A percentile compares a stretch with the other conserved stretches of the same genome.
These are phyloP conservation scores for Coelopa pilipes DNA, from an alignment of 2,888 invertebrate species.

Conservation along the genomic window DNA sequence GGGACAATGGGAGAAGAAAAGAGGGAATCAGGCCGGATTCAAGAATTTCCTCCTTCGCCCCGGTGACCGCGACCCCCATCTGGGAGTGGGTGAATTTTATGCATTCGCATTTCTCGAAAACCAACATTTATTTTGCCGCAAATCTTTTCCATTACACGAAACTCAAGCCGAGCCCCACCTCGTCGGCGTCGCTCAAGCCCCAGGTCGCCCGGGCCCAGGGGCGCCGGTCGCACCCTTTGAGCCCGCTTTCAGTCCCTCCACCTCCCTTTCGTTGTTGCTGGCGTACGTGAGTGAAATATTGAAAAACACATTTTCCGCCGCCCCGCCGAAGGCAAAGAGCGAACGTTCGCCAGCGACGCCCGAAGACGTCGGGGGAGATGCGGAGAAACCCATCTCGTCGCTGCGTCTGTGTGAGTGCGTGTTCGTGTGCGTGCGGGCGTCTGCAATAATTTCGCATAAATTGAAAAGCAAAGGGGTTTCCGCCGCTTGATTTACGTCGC, in stretches of 20 bases:
- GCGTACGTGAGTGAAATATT: conserved; percentile 57
- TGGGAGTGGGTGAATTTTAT: not conserved
- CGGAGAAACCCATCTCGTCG: not conserved
- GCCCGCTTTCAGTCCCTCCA: too few relatives aligned
- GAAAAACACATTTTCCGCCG: conserved; percentile 34
- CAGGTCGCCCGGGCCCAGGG: too few relatives aligned
- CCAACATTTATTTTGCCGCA: conserved; percentile 11
- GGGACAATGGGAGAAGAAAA: too few relatives aligned
- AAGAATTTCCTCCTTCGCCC: too few relatives aligned
- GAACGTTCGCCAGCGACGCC: too few relatives aligned
- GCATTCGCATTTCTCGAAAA: conserved; percentile 4
- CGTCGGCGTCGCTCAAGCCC: too few relatives aligned
- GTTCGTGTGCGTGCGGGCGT: not conserved
- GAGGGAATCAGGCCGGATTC: too few relatives aligned
- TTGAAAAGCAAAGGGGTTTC: conserved; percentile 17
- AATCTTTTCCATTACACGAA: conserved; percentile 38
- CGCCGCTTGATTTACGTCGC: not conserved
- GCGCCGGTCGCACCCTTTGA: too few relatives aligned
- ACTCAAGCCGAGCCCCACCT: too few relatives aligned
- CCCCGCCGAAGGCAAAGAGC: not conserved
- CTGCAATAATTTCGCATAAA: not conserved
- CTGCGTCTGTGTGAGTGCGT: not conserved
- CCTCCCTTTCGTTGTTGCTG: conserved; percentile 56
- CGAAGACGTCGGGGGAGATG: not conserved
- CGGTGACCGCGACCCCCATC: too few relatives aligned